Evolutionary conservation across 1,140 invertebrate species (phyloP), one percentile per base, ranked within the genome.

Genomic region (Pteromalus puparum): DNA sequence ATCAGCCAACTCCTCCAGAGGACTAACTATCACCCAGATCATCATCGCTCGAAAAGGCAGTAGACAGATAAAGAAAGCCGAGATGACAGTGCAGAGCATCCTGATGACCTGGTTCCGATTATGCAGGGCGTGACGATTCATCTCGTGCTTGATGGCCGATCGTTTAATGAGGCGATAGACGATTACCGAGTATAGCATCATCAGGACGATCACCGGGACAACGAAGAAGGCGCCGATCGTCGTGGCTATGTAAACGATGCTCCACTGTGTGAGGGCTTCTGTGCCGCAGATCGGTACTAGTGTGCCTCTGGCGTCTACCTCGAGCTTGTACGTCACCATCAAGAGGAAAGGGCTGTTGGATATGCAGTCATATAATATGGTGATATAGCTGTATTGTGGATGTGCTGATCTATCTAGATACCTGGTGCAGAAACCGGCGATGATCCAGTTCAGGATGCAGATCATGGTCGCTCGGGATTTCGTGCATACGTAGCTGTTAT

Each of bases 51-150:
- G 94, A 88, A 98, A 97, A 0, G 98, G 98, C 88, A 98, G 94
- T 12, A 98, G 92, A 88, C 97, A 98, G 7, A 98, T 89, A 92
- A 98, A 98, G 90, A 98, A 98, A 86, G 96, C 95, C 42, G 96
- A 91, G 1, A 98, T 96, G 7, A 98, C 97, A 0, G 96, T 96
- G 38, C 96, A 95, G 26, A 98, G 93, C 97, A 98, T 98, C 72
- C 96, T 89, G 7, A 97, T 95, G 2, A 96, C 96, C 93, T 97
- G 96, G 87, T 93, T 94, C 83, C 96, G 0, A 95, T 95, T 87
- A 95, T 92, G 3, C 94, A 92, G 12, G 94, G 94, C 88, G 53
- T 61, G 95, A 95, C 30, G 93, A 94, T 87, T 96, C 95, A 76
- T 7, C 46, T 93, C 87, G 94, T 94, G 88, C 94, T 95, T 87